These are phyloP conservation scores for Hyalella azteca DNA, from an alignment of 2,888 invertebrate species.

Conservation along the genomic window DNA sequence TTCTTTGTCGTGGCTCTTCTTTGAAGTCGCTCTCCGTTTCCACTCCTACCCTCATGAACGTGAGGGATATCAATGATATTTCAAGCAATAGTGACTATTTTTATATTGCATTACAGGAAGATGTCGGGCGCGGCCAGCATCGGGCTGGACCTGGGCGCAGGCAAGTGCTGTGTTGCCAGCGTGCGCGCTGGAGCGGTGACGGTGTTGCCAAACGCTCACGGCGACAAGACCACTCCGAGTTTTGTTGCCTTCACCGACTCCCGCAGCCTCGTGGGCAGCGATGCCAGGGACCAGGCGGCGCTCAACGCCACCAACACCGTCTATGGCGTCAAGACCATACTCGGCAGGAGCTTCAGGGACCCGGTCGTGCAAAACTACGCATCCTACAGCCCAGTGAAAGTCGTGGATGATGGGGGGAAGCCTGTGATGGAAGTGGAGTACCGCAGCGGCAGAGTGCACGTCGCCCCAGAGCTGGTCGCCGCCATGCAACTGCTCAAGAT, in stretches of 20 bases:
- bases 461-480: background rate
- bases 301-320: constrained; percentile 8
- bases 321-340: constrained; percentile 1
- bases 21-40: too few species aligned
- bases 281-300: background rate
- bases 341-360: background rate
- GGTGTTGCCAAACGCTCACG: background rate
- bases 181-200: background rate
- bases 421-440: background rate
- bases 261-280: background rate
- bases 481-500: background rate
- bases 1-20: too few species aligned
- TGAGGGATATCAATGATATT: too few species aligned
- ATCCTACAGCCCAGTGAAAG: background rate
- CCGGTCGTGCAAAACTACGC: background rate
- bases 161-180: constrained; percentile 7
- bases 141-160: background rate
- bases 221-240: background rate
- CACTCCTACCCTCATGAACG: too few species aligned
- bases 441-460: background rate
- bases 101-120: background rate
- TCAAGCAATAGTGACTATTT: too few species aligned
- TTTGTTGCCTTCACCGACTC: background rate
- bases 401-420: background rate
- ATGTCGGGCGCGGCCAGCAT: background rate